Conservation (phyloP, 2,797 vertebrate species). For the Microctenopoma steveboyesi region DNA sequence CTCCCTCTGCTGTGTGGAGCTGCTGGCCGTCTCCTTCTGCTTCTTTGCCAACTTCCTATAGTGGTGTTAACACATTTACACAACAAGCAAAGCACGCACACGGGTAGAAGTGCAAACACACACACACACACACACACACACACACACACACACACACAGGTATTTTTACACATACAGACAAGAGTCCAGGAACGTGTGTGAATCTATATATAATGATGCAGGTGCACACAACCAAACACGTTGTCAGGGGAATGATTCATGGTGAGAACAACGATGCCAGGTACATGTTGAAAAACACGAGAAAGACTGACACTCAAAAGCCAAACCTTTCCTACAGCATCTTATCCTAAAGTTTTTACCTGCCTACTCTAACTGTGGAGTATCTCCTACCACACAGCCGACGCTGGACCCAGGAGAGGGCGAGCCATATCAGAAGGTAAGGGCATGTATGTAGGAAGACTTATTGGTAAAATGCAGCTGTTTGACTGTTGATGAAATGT, state of each 20-base stretch:
- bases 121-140: neutral
- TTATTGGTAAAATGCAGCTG: neutral
- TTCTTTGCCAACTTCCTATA: conserved; percentile 97
- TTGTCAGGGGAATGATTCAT: conserved; percentile 1
- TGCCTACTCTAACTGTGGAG: neutral
- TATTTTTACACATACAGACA: neutral
- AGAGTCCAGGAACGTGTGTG: neutral
- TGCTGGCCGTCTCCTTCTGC: conserved; percentile 97
- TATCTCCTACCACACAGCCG: neutral
- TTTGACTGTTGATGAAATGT: conserved; percentile 5
- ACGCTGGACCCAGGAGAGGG: neutral
- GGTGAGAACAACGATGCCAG: neutral
- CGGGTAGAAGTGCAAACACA: neutral
- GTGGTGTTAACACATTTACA: conserved; percentile 5
- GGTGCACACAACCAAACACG: neutral
- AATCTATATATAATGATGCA: neutral
- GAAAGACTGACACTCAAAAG: neutral
- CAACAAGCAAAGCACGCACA: conserved; percentile 9
- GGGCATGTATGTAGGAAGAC: neutral
- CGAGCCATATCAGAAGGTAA: neutral
- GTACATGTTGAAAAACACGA: no score
- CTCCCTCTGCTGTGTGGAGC: conserved; percentile 92
- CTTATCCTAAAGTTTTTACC: neutral
- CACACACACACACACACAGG: neutral
- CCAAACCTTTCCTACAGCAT: neutral